Evolutionary conservation across 1,140 invertebrate species (phyloP), one percentile per base, ranked within the genome.

Genomic region (Brachionus plicatilis): DNA sequence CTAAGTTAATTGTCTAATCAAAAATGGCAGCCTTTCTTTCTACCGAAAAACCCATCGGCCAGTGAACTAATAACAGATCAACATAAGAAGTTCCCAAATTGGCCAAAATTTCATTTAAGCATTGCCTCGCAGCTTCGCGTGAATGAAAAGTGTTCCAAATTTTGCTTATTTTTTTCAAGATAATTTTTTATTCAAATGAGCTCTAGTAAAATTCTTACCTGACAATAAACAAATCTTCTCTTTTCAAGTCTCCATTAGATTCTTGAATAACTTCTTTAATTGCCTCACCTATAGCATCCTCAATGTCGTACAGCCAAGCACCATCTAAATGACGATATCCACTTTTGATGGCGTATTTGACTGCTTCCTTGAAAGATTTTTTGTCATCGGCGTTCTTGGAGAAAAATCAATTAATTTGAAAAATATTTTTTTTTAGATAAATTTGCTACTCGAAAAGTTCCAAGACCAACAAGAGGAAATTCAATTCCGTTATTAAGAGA

Each of bases 21-120:
- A 37, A 37, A 37, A 37, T 6, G 33, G 3, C 27, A 24, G 4
- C 12, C 89, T 88, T 53, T 86, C 87, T 12, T 87, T 53, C 7
- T 87, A 86, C 56, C 85, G 83, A 50, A 89, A 72, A 27, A 29
- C 78, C 66, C 86, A 86, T 85, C 24, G 90, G 90, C 87, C 89
- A 89, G 85, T 90, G 90, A 17, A 89, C 78, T 85, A 89, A 86
- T 72, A 87, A 89, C 6, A 88, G 75, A 85, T 88, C 88, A 85
- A 84, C 27, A 86, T 90, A 90, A 68, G 90, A 88, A 37, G 86
- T 85, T 45, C 85, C 86, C n/a, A 90, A 85, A 78, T 88, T 84
- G 6, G 87, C 83, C 66, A 89, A 86, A 8, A 89, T 90, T 17
- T 86, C 87, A 20, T 84, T 56, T 84, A 88, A 88, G 20, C 89